Evolutionary conservation across 2,797 vertebrate genomes (phyloP).

Genomic region (Lepilemur septentrionalis): DNA sequence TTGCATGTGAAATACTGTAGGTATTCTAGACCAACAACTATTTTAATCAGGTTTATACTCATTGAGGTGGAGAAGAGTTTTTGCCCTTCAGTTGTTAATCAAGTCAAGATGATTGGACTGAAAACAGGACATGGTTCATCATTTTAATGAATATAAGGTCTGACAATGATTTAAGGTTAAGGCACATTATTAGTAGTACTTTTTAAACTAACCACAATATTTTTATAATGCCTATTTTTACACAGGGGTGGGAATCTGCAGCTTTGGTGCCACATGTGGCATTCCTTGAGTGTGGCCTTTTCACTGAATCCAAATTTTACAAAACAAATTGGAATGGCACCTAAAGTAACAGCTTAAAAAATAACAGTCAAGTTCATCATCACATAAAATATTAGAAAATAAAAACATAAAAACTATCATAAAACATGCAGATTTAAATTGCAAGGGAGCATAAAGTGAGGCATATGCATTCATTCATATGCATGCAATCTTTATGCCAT

Average conservation of each 20-base stretch:
- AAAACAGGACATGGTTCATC: not conserved
- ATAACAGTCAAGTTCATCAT: not conserved
- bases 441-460: not conserved
- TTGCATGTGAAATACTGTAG: not conserved
- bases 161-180: not conserved
- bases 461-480: constrained; percentile 51
- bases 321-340: not conserved
- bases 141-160: not conserved
- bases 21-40: not conserved
- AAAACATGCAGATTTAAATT: constrained; percentile 49
- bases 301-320: too few species aligned
- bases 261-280: too few species aligned
- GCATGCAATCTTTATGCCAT: constrained; percentile 11
- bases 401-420: not conserved
- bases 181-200: not conserved
- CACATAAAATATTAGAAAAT: not conserved
- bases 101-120: not conserved
- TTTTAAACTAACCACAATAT: not conserved
- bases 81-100: not conserved
- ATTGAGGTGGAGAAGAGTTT: not conserved
- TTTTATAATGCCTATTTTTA: not conserved
- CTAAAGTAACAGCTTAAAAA: not conserved
- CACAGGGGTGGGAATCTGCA: too few species aligned
- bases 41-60: constrained; percentile 4
- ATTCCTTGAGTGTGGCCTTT: too few species aligned